Conservation (phyloP, 2,888 invertebrate species). For the Nephrocerus scutellatus region DNA sequence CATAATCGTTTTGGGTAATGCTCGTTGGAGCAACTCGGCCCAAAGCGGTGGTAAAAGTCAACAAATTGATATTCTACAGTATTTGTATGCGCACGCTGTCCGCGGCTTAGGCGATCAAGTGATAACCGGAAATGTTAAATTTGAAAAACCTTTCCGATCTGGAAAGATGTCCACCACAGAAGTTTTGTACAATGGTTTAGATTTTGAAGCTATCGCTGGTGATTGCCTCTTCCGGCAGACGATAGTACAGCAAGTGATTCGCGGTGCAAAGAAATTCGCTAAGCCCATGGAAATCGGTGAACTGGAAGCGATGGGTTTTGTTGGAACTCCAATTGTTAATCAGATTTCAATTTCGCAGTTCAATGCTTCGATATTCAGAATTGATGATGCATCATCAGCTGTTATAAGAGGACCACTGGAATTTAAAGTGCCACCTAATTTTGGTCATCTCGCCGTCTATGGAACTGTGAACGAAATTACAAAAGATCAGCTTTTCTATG, state of each 20-base stretch:
- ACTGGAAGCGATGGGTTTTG: constrained; percentile 11
- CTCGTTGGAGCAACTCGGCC: constrained; percentile 24
- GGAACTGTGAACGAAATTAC: constrained; percentile 30
- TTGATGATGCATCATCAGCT: constrained; percentile 21
- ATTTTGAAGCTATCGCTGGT: constrained; percentile 29
- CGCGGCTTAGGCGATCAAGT: constrained; percentile 27
- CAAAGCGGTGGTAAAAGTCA: constrained; percentile 13
- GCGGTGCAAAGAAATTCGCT: constrained; percentile 23
- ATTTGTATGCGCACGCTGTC: constrained; percentile 35
- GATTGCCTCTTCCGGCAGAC: constrained; percentile 31
- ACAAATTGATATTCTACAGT: constrained; percentile 26
- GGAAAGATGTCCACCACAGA: constrained; percentile 24
- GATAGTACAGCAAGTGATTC: constrained; percentile 23
- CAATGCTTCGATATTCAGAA: constrained; percentile 37
- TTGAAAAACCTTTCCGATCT: constrained; percentile 26
- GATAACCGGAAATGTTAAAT: constrained; percentile 34
- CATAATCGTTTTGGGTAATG: constrained; percentile 31
- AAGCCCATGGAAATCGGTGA: constrained; percentile 20
- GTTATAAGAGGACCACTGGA: constrained; percentile 28
- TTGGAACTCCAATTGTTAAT: constrained; percentile 18
- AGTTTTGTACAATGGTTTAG: constrained; percentile 26
- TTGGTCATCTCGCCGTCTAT: constrained; percentile 23
- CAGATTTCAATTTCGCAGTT: constrained; percentile 31
- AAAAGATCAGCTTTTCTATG: constrained; percentile 24
- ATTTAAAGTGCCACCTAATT: constrained; percentile 25